phyloP scores from a whole-genome alignment of 2,888 invertebrate species.

The Agrypnus murinus region DNA sequence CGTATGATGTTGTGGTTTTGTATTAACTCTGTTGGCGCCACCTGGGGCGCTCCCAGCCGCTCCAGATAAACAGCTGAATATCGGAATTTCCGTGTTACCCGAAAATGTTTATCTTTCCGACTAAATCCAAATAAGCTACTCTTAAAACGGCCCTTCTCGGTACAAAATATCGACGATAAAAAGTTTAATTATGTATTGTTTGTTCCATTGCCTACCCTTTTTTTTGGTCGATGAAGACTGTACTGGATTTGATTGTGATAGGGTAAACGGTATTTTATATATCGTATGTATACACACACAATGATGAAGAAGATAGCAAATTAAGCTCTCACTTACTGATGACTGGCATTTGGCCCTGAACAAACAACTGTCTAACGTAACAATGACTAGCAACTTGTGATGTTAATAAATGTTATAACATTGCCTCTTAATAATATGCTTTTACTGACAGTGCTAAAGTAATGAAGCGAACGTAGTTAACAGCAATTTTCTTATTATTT shows the following conservation, averaged over 20 bases:
- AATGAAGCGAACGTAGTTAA: constrained; percentile 36
- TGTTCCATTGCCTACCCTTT: neutral
- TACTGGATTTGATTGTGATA: constrained; percentile 58
- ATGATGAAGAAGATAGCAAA: constrained; percentile 64
- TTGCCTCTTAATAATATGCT: constrained; percentile 44
- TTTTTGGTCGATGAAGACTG: neutral
- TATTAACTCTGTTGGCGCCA: constrained; percentile 65
- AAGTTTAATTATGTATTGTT: constrained; percentile 7
- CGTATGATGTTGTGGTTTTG: constrained; percentile 71
- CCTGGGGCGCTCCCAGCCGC: constrained; percentile 52
- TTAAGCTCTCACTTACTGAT: constrained; percentile 68
- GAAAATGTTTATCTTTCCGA: constrained; percentile 56
- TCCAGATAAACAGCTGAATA: constrained; percentile 51
- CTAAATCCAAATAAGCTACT: constrained; percentile 51
- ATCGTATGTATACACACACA: too few species aligned
- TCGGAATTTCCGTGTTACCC: constrained; percentile 52
- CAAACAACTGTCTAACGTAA: constrained; percentile 64
- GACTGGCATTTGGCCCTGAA: constrained; percentile 66
- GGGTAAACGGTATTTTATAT: constrained; percentile 45
- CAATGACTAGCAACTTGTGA: constrained; percentile 59
- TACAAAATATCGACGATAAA: neutral
- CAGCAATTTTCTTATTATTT: constrained; percentile 31
- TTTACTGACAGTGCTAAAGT: constrained; percentile 34
- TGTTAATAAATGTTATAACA: constrained; percentile 48
- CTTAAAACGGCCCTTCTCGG: constrained; percentile 9